Evolutionary conservation across 2,113 vertebrate species (phyloP), one percentile per base, ranked within the genome.

Genomic region (Monarcha castaneiventris): DNA sequence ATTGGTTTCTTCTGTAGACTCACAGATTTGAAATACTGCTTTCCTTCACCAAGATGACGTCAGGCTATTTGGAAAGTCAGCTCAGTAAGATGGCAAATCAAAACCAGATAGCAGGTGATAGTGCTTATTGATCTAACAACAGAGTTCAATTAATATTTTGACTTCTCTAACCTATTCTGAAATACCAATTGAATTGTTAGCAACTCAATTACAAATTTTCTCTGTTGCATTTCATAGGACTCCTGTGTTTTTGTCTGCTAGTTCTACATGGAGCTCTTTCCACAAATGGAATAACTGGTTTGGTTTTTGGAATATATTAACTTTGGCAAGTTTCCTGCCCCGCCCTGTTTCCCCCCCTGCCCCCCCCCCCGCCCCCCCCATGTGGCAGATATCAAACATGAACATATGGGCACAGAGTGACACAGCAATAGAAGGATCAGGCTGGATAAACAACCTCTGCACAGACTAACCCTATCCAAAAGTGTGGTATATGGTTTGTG

Each of bases 371-470:
- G n/a, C n/a, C n/a, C n/a, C n/a, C n/a, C n/a, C 15, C 16, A 46
- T 27, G 75, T 82, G 48, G 37, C 74, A 91, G 95, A 93, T 96
- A 97, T 96, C 94, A 92, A 80, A 89, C 13, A 3, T 64, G 75
- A 97, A 77, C 95, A 97, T 83, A 90, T 93, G 94, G 85, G 69
- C 79, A 54, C 59, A 62, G 84, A 76, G 82, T 97, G 95, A 96
- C 91, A 90, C 94, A 95, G 93, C 93, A 89, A 7, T 68, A 87
- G 95, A 66, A 64, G 71, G 87, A 91, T 93, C 84, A 89, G 87
- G 63, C 67, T 94, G 67, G 82, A 90, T 97, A 97, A 96, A 94
- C 95, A 91, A 91, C 91, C 84, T 96, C 87, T 90, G 82, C 84
- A 90, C 68, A 62, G 88, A 90, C 54, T 87, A 87, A 83, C 59